Evolutionary conservation across 2,113 vertebrate species (phyloP).

Genomic region (Halcyon senegalensis): DNA sequence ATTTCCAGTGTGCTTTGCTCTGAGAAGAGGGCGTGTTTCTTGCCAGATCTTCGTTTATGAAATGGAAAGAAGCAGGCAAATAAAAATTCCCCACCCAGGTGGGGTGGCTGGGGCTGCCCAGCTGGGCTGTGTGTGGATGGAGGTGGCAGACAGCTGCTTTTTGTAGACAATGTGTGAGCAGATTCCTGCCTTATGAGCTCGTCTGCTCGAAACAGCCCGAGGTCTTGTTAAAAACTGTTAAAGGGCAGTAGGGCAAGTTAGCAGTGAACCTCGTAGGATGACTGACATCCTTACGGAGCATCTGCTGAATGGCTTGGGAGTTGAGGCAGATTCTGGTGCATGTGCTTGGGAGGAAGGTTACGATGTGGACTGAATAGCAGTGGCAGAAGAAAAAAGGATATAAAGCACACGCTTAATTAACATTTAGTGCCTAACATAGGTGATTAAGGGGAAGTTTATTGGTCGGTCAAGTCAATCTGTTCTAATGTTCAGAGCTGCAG

Average conservation of each 20-base stretch:
- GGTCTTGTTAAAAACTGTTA: neutral
- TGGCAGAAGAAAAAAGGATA: neutral
- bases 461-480: neutral
- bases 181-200: neutral
- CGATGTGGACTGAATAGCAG: neutral
- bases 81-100: neutral
- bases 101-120: neutral
- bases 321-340: fast-evolving
- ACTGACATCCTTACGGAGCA: neutral
- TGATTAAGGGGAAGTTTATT: neutral
- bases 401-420: neutral
- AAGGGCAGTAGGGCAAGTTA: neutral
- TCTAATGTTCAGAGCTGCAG: neutral
- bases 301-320: neutral
- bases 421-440: fast-evolving
- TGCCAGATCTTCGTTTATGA: neutral
- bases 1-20: neutral
- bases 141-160: neutral
- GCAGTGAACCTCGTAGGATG: neutral
- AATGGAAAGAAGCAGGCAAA: neutral
- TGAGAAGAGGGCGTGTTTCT: neutral
- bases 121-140: neutral
- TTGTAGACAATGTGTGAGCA: neutral
- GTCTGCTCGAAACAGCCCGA: neutral
- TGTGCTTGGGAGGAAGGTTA: neutral